Evolutionary conservation across 2,888 invertebrate species (phyloP).

Genomic region (Aradus depressus): DNA sequence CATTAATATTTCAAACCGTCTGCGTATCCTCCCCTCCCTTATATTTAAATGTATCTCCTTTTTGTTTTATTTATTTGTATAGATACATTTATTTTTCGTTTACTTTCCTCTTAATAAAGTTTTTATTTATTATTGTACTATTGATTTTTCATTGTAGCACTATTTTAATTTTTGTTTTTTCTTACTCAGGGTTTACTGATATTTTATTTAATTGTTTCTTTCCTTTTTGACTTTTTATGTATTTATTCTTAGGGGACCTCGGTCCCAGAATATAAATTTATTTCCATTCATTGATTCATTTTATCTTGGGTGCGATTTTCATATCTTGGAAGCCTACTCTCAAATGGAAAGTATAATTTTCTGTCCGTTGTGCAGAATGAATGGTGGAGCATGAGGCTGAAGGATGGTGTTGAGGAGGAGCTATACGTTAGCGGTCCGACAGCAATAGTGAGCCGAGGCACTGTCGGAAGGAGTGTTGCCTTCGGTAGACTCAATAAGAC

Average conservation of each 20-base stretch:
- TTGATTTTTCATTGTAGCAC: too few species aligned
- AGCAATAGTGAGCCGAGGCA: conserved; percentile 53
- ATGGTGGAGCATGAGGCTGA: conserved; percentile 47
- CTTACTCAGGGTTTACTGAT: too few species aligned
- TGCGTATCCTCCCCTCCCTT: too few species aligned
- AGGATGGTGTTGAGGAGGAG: conserved; percentile 60
- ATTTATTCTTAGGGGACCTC: not conserved
- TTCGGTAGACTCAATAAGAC: conserved; percentile 27
- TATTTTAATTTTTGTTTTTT: too few species aligned
- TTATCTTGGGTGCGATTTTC: not conserved
- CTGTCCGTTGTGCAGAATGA: conserved; percentile 34
- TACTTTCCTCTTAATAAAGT: too few species aligned
- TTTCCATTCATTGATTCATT: not conserved
- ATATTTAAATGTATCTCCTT: too few species aligned
- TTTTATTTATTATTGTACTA: too few species aligned
- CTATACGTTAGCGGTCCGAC: conserved; percentile 74
- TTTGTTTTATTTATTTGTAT: too few species aligned
- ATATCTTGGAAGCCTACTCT: not conserved
- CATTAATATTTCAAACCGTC: too few species aligned
- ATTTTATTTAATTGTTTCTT: too few species aligned
- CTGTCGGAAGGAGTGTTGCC: conserved; percentile 27
- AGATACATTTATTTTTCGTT: too few species aligned
- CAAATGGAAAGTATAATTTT: not conserved
- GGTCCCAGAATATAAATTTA: not conserved
- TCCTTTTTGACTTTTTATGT: not conserved